Percentiles rank a stretch among this genome's conserved stretches.
These are phyloP conservation scores for Tragopan temminckii DNA, from an alignment of 2,797 vertebrate species.

Conservation along the genomic window DNA sequence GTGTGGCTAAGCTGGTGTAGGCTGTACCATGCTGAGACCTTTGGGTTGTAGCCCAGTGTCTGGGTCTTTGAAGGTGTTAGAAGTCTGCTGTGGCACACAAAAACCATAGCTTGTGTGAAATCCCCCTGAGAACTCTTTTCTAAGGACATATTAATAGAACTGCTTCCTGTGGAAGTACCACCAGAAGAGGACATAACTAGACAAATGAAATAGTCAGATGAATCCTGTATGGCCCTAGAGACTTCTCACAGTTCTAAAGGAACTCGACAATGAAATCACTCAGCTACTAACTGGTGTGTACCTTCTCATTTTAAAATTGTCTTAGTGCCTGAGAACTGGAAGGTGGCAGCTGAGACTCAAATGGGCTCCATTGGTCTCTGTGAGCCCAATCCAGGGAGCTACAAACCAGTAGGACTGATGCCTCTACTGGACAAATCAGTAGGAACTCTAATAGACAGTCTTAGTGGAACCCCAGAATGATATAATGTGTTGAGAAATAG, in stretches of 20 bases:
- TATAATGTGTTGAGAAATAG: not conserved
- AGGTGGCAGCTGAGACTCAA: not conserved
- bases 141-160: accelerated
- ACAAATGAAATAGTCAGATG: not conserved
- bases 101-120: not conserved
- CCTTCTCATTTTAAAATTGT: not conserved
- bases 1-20: not conserved
- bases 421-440: not conserved
- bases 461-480: not conserved
- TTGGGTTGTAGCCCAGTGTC: not conserved
- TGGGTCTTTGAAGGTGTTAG: not conserved
- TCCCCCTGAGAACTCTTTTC: not conserved
- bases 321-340: not conserved
- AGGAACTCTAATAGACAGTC: not conserved
- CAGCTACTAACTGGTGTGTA: not conserved
- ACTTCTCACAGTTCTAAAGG: not conserved
- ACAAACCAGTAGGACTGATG: not conserved
- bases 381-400: not conserved
- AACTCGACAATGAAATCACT: accelerated
- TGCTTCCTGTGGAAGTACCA: not conserved
- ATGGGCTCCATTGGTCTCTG: not conserved
- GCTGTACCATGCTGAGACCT: accelerated
- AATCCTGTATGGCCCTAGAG: not conserved
- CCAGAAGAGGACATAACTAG: not conserved
- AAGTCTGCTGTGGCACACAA: not conserved